Base-by-base conservation (phyloP, 2,888 invertebrate species). In the Incurvaria masculella region DNA sequence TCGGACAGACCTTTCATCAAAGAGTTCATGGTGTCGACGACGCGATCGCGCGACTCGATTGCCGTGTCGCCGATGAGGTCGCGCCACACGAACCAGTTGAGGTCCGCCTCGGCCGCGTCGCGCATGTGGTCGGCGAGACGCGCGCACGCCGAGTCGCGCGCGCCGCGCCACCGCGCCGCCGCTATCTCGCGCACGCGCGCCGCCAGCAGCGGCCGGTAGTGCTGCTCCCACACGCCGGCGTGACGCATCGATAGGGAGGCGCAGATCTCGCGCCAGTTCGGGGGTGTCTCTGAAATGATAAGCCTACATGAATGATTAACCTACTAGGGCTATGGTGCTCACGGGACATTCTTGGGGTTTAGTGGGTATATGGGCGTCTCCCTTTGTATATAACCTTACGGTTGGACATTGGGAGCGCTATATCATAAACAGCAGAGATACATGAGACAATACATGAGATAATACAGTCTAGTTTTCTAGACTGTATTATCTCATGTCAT, bases 141-240 rank as follows among this genome's bases (percentile, higher is more conserved):
- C 68, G 65, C 16, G 61, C 23, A 10, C 5, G 23, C 23, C 23
- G 23, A 23, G 49, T 70, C 78, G 52, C 64, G 80, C 16, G 68
- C 65, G 56, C 57, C 71, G 56, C 57, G 59, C 80, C 64, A 81
- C 53, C 66, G 68, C 52, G 49, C 68, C 59, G 69, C 72, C 17
- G 88, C 81, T 45, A 89, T 81, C 3, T 79, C 73, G 57, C 84
- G 81, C 11, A 86, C 86, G 39, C 91, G 76, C 33, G 80, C 68
- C n/a, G 89, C 88, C 26, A 91, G 71, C 6, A 89, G 64, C 1
- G 87, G 86, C 62, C 89, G 87, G 68, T 88, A 91, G 61, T 85
- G 87, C 53, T 82, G 79, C 39, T 82, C 81, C 85, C 90, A 91
- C 6, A 90, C 85, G 54, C 87, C 85, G 2, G 68, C 67, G 17